phyloP scores from a whole-genome alignment of 64 coral and sea anemone species.

The Anthopleura sola region DNA sequence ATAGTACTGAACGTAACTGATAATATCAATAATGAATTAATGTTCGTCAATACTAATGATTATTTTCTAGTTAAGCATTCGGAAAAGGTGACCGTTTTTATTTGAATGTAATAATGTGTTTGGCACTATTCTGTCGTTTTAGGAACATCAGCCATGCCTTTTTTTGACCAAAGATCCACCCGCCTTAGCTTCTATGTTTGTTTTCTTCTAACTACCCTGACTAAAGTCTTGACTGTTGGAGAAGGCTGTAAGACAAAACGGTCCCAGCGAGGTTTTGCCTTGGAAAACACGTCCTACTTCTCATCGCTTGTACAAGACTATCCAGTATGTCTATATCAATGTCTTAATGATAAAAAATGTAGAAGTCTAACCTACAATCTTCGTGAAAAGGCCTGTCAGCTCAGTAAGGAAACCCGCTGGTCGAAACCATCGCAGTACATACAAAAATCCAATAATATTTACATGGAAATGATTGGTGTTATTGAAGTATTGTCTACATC shows the following conservation, averaged over 20 bases:
- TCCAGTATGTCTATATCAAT: not conserved
- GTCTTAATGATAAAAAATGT: not conserved
- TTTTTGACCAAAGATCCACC: too few species aligned
- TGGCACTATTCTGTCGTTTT: too few species aligned
- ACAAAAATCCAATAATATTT: not conserved
- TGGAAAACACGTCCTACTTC: not conserved
- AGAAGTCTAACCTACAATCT: not conserved
- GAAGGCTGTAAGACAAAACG: not conserved
- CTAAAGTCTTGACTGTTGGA: not conserved
- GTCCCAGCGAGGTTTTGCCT: not conserved
- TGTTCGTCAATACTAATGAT: too few species aligned
- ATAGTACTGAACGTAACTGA: too few species aligned
- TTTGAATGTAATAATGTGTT: too few species aligned
- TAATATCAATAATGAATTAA: too few species aligned
- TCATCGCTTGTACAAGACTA: not conserved
- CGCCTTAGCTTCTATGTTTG: too few species aligned
- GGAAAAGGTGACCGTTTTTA: too few species aligned
- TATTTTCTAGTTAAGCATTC: too few species aligned
- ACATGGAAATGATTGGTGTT: slow-evolving; percentile 8
- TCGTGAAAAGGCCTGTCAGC: not conserved
- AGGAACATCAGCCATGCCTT: too few species aligned
- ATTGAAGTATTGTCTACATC: not conserved
- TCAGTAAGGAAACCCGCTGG: slow-evolving; percentile 1
- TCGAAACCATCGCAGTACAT: not conserved
- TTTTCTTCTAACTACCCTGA: too few species aligned